Base-by-base conservation (phyloP, 2,797 vertebrate species). In the Hemitrygon akajei region DNA sequence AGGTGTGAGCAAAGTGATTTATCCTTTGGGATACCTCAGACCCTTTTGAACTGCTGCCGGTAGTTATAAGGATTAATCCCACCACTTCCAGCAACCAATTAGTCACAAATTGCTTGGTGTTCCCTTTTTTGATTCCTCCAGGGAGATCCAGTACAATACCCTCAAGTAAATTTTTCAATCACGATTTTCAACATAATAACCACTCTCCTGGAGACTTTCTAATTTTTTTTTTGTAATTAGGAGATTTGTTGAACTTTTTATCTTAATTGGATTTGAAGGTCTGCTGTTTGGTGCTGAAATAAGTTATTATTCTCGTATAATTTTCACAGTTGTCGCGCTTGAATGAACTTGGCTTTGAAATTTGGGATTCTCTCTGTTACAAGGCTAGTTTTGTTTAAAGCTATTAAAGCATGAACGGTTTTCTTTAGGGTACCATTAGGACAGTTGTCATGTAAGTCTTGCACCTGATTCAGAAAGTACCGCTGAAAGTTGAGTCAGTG, bases 191-290 rank as follows among this genome's bases (percentile, higher is more conserved):
- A 71, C 30, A 58, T 47, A 71, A 56, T 47, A 16, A 69, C 25
- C 37, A 10, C 40, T 92, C 37, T 47, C 22, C 40, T 71, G 56
- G 40, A 47, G n/a, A 75, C 37, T 30, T 56, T 93, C 73, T 30
- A 93, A 30, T 22, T 76, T 93, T 91, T 91, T n/a, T 75, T 73
- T 58, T 75, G 71, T 73, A 93, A 93, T 93, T 93, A 71, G 40
- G 91, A 93, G 71, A 93, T 76, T 93, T 93, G 91, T 76, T 93
- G 91, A 93, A 75, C 91, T 93, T 93, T 93, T 93, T 40, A 73
- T 40, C 71, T 93, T 93, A 93, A 93, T 93, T 93, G 91, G 91
- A 93, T 93, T 93, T 93, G 91, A 93, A 76, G 71, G 91, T 76
- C 40, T 56, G 10, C 25, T 93, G 71, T 47, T 47, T 93, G 69